Evolutionary conservation across 2,888 invertebrate genomes (phyloP), one percentile per base, ranked within the genome.

Genomic region (Hirtodrosophila trivittata): DNA sequence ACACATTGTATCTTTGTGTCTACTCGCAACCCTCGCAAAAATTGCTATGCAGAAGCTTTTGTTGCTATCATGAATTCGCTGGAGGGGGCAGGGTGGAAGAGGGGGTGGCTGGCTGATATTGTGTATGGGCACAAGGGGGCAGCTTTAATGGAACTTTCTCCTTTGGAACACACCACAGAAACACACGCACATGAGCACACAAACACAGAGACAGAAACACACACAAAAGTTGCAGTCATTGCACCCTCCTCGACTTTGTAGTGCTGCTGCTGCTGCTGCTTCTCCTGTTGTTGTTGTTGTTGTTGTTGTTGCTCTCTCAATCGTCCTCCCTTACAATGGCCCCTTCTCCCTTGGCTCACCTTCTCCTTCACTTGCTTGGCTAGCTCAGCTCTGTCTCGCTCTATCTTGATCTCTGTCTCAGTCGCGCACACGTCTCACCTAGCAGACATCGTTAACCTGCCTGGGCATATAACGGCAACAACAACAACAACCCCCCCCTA

Each of bases 151-250:
- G 14, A 39, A 62, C 62, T 62, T 62, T 62, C 62, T 64, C 65
- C 62, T 39, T 41, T 21, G 26, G 3, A 28, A 28, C 9, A 28
- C 28, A 28, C 28, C 9, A 28, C 9, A 28, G 1, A 28, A 1
- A 28, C 9, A n/a, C 5, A 28, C 9, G 5, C 9, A 28, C 9
- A 28, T n/a, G 5, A 2, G 5, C 57, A 42, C 28, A 13, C 18
- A 33, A 37, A 58, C 28, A 55, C 38, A 30, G 5, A 33, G 9
- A 35, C 25, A 33, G 21, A 28, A 28, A 46, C 25, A 32, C 39
- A 42, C 28, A 50, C 39, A 60, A 59, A 58, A 60, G 59, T 81
- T 77, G 82, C 83, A 85, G 84, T 86, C 86, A 86, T 76, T 86
- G 86, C 87, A 86, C 87, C 88, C 86, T 86, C 67, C 66, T 68